phyloP scores from a whole-genome alignment of 1,140 invertebrate species.

The Drosophila lini region DNA sequence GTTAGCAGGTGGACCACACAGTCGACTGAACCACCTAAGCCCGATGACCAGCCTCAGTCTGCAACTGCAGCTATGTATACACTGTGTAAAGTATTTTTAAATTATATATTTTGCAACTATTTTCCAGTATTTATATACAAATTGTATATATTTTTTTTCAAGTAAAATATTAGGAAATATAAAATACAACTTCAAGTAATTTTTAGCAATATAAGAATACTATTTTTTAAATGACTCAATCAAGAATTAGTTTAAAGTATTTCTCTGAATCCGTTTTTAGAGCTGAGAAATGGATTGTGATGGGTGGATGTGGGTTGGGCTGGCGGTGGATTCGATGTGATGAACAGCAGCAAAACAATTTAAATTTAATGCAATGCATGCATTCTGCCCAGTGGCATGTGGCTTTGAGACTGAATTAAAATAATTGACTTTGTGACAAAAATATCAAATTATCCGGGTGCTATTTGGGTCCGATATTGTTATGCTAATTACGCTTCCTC shows the following conservation, averaged over 20 bases:
- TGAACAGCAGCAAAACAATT: slow-evolving; percentile 68
- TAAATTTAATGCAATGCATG: slow-evolving; percentile 65
- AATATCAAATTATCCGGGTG: slow-evolving; percentile 53
- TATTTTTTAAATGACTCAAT: background rate
- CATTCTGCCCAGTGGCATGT: slow-evolving; percentile 40
- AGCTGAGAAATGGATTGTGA: slow-evolving; percentile 22
- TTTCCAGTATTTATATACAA: no score
- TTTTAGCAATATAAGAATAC: background rate
- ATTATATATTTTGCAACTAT: background rate
- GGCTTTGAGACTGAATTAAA: slow-evolving; percentile 64
- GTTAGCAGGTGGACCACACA: slow-evolving; percentile 54
- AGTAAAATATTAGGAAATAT: background rate
- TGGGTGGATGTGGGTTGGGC: slow-evolving; percentile 15
- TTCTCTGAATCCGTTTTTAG: background rate
- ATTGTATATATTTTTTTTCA: no score
- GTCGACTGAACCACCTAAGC: slow-evolving; percentile 33
- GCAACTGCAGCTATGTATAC: background rate
- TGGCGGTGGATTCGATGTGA: slow-evolving; percentile 42
- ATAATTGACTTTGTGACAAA: slow-evolving; percentile 60
- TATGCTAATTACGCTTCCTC: slow-evolving; percentile 48
- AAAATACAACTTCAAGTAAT: background rate
- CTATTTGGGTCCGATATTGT: slow-evolving; percentile 23
- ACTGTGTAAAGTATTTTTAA: slow-evolving; percentile 1
- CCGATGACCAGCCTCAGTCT: slow-evolving; percentile 26
- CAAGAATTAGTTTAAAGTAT: background rate